These are phyloP conservation scores for Cephus runcator DNA, from an alignment of 2,888 invertebrate genomes.

Conservation along the genomic window DNA sequence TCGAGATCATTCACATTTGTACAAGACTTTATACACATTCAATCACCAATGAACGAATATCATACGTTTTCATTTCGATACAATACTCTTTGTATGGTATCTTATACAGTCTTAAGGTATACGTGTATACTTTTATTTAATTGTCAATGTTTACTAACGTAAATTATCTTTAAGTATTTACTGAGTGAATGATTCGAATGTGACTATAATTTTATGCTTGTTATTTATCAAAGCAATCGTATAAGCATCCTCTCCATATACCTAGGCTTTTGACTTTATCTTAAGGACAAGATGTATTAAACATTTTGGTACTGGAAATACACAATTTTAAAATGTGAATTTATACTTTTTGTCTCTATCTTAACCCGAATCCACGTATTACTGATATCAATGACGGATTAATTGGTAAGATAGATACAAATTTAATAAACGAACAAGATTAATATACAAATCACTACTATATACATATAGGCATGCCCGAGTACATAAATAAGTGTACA, in stretches of 20 bases:
- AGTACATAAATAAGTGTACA: neutral
- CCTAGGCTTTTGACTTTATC: slow-evolving; percentile 27
- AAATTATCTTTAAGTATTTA: neutral
- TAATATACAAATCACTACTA: neutral
- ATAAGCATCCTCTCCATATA: neutral
- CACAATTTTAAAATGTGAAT: slow-evolving; percentile 33
- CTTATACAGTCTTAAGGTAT: neutral
- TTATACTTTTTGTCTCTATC: neutral
- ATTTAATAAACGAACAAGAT: neutral
- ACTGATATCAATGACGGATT: neutral
- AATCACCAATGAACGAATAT: neutral
- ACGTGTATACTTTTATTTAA: neutral
- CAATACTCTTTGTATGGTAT: neutral
- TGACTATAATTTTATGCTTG: neutral
- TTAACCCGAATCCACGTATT: neutral
- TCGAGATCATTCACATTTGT: neutral
- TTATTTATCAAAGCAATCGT: neutral
- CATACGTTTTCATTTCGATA: neutral
- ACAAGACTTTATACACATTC: neutral
- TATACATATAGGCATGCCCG: neutral
- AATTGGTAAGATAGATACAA: no score
- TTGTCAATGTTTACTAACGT: neutral
- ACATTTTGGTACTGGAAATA: slow-evolving; percentile 41
- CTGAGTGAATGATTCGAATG: neutral
- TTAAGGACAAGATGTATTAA: slow-evolving; percentile 39